Base-by-base conservation (phyloP, 2,113 vertebrate species). In the Platysternon megacephalum region DNA sequence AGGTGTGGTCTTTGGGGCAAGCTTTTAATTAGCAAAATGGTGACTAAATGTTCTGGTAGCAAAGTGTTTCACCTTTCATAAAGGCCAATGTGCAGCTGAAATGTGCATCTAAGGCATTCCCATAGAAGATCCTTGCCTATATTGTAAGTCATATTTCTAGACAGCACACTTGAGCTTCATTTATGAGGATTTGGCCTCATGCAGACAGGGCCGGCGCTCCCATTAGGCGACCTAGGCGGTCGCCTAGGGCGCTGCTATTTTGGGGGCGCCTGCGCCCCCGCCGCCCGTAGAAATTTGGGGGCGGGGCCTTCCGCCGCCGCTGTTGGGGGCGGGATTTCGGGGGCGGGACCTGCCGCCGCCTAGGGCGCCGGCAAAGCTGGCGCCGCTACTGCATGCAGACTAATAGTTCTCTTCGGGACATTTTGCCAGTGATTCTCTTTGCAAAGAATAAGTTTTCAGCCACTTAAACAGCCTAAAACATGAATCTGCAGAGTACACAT, bases 1-100 rank as follows among this genome's bases (percentile, higher is more conserved):
- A 98, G 95, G 94, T 97, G 96, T 95, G 97, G 97, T 97, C 96
- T 95, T 89, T 65, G 83, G 72, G 76, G 76, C 46, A 87, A 97
- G 79, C 24, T 21, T 95, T 95, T 91, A 95, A 94, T 4, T 87
- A 82, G 53, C 52, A 94, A 55, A 88, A 72, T 86, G 95, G 88
- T 97, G 84, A 86, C 86, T 97, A 90, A 81, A 44, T 85, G 32
- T 83, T 97, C 95, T 93, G 46, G 52, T 97, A 96, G 96, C 82
- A 76, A 93, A 74, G n/a, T 53, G 74, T 91, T 93, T 97, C 95
- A 94, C 84, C 58, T 97, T 87, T 90, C 92, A 88, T 94, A 96
- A 91, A 86, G 80, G 28, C 95, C 89, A 93, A 88, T 65, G 46
- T 91, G 42, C n/a, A 76, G 48, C 28, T 53, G 83, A 95, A 95